phyloP scores from a whole-genome alignment of 2,113 vertebrate species.

The Nettapus auritus region DNA sequence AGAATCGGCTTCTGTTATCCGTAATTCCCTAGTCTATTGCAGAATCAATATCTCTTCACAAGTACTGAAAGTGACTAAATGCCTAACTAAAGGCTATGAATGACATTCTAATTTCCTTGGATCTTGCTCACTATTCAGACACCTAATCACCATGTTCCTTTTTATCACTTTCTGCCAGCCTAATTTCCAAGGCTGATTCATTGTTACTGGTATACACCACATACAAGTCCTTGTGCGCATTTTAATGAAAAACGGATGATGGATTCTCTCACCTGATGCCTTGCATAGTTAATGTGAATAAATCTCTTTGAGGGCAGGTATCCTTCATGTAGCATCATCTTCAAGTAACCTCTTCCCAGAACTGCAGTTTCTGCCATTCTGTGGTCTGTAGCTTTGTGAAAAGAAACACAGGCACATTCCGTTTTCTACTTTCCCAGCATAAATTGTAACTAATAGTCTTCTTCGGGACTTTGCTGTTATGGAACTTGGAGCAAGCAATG shows the following conservation, averaged over 20 bases:
- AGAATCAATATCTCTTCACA: slow-evolving; percentile 13
- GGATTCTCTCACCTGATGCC: neutral
- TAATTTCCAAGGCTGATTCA: neutral
- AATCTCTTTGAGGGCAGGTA: accelerated
- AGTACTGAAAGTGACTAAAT: neutral
- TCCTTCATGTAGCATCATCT: neutral
- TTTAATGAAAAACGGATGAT: neutral
- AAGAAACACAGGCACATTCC: accelerated
- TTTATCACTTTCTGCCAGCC: neutral
- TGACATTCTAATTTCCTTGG: neutral
- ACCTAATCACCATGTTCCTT: neutral
- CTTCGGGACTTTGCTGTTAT: neutral
- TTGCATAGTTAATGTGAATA: neutral
- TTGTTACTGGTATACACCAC: neutral
- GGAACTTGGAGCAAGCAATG: neutral
- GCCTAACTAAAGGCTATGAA: neutral
- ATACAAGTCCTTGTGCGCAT: neutral
- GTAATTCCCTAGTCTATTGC: neutral
- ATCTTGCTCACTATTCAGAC: neutral
- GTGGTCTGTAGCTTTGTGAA: neutral
- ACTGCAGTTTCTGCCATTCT: neutral
- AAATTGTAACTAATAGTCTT: neutral
- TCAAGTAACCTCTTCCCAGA: neutral
- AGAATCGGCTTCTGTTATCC: neutral
- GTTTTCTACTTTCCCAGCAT: neutral